phyloP scores from a whole-genome alignment of 2,113 vertebrate species.

The Myotis yumanensis region DNA sequence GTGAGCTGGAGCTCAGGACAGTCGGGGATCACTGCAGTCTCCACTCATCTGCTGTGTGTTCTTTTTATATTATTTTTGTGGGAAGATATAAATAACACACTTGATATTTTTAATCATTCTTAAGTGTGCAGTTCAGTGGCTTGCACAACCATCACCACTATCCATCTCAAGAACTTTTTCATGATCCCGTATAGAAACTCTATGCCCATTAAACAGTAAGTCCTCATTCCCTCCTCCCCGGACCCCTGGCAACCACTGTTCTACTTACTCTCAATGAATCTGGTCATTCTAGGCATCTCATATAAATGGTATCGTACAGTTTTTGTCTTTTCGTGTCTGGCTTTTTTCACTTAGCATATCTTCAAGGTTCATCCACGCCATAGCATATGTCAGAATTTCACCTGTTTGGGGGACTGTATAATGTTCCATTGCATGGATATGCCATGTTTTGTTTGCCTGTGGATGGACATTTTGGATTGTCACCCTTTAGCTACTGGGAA shows the following conservation, averaged over 20 bases:
- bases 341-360: not conserved
- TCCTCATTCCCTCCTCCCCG: not conserved
- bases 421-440: not conserved
- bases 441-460: not conserved
- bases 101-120: not conserved
- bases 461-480: not conserved
- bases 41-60: not conserved
- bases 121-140: not conserved
- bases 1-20: not conserved
- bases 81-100: not conserved
- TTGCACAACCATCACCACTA: not conserved
- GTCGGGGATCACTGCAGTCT: not conserved
- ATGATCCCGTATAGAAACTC: not conserved
- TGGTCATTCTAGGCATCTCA: not conserved
- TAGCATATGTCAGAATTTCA: not conserved
- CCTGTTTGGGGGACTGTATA: not conserved
- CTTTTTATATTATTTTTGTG: not conserved
- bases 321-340: not conserved
- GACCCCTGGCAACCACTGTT: not conserved
- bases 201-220: not conserved
- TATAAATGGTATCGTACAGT: not conserved
- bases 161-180: not conserved
- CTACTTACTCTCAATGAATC: not conserved
- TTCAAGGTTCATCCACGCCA: not conserved
- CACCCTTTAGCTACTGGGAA: not conserved